Evolutionary conservation across 2,888 invertebrate species (phyloP), one percentile per base, ranked within the genome.

Genomic region (Cataglyphis altisquamis): DNA sequence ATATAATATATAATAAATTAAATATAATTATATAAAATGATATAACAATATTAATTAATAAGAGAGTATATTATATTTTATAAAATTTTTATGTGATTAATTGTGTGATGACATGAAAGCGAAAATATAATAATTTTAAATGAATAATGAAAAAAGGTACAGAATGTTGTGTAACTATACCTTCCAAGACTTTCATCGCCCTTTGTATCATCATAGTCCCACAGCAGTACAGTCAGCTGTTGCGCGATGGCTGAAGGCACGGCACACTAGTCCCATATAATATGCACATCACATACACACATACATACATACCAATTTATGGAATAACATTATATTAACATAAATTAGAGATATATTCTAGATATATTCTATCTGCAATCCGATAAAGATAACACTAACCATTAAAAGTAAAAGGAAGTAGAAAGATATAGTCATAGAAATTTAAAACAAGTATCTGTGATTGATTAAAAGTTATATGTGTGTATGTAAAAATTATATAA

Each of bases 161-260:
- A 39, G 55, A 70, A 72, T 60, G 62, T 80, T 39, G 62, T 57
- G 21, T 52, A 68, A 90, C 90, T 97, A 96, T 96, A 98, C 98
- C 97, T 98, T 95, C 98, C 98, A 91, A 98, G 96, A 92, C 96
- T 96, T 95, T 98, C 98, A 95, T 99, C 98, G 90, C 96, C 96
- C 94, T 97, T 97, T 92, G 97, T 96, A 92, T 98, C 98, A 95
- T 99, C 99, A 95, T 97, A 97, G 96, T 99, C 98, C 96, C 97
- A 97, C 90, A 98, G 95, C 94, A 97, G 97, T 90, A 98, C 95
- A 92, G 97, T 96, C 95, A 97, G 95, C 94, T 96, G 96, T 95
- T 97, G 97, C 90, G 97, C 97, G 95, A 96, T 95, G 95, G 97
- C 94, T 90, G 94, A 95, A 91, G 92, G 92, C 92, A 95, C 91